phyloP scores from a whole-genome alignment of 2,113 vertebrate genomes.

The Salvelinus alpinus region DNA sequence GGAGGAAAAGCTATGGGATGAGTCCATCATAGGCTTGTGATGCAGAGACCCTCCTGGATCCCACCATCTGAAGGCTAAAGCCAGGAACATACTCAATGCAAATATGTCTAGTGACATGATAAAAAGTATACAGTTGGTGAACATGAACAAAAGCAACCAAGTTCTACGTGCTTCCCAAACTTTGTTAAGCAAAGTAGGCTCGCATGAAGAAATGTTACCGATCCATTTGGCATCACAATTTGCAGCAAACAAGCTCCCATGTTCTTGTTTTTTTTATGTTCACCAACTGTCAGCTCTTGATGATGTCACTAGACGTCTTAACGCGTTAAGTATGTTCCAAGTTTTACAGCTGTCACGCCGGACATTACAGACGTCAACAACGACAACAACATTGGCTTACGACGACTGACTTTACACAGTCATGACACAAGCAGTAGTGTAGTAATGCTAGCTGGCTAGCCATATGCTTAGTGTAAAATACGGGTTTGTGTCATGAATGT shows the following conservation, averaged over 20 bases:
- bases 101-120: neutral
- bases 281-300: too few species aligned
- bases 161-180: too few species aligned
- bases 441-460: conserved; percentile 50
- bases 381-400: conserved; percentile 1
- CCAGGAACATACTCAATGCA: neutral
- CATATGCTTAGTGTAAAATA: neutral
- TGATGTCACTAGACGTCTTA: too few species aligned
- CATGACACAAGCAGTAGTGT: conserved; percentile 9
- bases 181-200: too few species aligned
- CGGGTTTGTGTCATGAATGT: neutral
- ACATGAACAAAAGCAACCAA: too few species aligned
- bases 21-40: conserved; percentile 81
- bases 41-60: neutral
- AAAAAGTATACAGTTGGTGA: neutral
- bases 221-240: neutral
- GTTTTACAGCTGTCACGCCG: neutral
- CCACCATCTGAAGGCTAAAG: neutral
- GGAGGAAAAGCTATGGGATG: conserved; percentile 87
- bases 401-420: conserved; percentile 17
- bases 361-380: neutral
- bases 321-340: neutral
- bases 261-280: conserved; percentile 8
- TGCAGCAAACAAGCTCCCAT: neutral
- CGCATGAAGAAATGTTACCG: too few species aligned